Base-by-base conservation (phyloP, 1,140 invertebrate species). In the Yoshiicerus persimilis region DNA sequence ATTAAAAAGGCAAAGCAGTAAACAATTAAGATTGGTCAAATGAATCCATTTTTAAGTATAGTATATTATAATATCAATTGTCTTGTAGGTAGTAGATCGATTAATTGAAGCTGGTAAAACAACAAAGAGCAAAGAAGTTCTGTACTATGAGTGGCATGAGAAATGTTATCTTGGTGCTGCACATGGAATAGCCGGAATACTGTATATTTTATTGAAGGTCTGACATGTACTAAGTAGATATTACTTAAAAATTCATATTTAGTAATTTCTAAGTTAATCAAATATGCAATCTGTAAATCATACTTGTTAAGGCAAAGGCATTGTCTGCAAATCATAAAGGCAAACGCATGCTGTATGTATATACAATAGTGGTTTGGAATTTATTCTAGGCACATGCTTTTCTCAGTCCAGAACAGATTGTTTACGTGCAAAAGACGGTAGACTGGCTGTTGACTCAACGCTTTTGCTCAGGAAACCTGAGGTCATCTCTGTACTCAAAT, bases 101-200 rank as follows among this genome's bases (percentile, higher is more conserved):
- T 62, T 89, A 20, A 80, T 90, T 47, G 16, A 66, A 4, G 66
- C 36, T 23, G 90, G 88, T n/a, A 87, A 87, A 84, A 84, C 83
- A 11, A 23, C 1, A 32, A 47, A 30, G 1, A 47, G 8, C 10
- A 38, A 62, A 9, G 41, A 13, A 0, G 30, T 66, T 3, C 92
- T 98, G 25, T 95, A 96, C 93, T 98, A 96, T 92, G 93, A 95
- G 90, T 98, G 97, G 97, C 97, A 98, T 93, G 95, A 95, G n/a
- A 96, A 95, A 91, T 94, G 96, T 91, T 98, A 98, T 92, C 92
- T 97, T 86, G 97, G 84, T 20, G 97, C 95, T 36, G 97, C 97
- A 89, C 97, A 98, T 94, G 97, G 97, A 16, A 92, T 96, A 87
- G 94, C 95, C 90, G 97, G 97, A 16, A 98, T 98, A 92, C 91